These are phyloP conservation scores for Phaedon cochleariae DNA, from an alignment of 2,888 invertebrate species.

Conservation along the genomic window DNA sequence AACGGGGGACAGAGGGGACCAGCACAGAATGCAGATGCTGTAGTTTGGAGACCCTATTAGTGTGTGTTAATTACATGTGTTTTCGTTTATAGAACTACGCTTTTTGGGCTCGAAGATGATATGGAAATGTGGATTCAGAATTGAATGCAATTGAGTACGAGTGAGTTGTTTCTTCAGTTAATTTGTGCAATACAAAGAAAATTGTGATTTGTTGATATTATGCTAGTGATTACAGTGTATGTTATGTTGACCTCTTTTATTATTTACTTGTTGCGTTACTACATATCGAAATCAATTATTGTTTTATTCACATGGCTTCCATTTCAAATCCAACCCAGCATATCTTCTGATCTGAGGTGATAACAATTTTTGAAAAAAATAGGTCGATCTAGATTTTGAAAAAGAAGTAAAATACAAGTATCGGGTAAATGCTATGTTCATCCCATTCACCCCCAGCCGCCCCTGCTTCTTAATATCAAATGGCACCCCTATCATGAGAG, in stretches of 20 bases:
- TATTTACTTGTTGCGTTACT: background rate
- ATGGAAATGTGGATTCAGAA: background rate
- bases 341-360: too few species aligned
- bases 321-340: too few species aligned
- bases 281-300: background rate
- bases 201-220: background rate
- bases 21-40: conserved; percentile 71
- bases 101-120: background rate
- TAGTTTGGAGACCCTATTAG: conserved; percentile 81
- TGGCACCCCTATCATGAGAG: too few species aligned
- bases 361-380: too few species aligned
- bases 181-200: background rate
- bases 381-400: too few species aligned
- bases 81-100: background rate
- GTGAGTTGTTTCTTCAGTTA: background rate
- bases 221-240: background rate
- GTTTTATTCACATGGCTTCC: too few species aligned
- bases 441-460: too few species aligned
- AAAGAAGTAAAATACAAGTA: too few species aligned
- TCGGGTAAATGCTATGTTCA: too few species aligned
- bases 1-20: conserved; percentile 66
- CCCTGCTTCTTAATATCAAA: too few species aligned
- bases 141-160: background rate
- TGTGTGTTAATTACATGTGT: background rate
- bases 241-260: background rate